Conservation (phyloP, 2,113 vertebrate genomes). For the Seriola rivoliana region DNA sequence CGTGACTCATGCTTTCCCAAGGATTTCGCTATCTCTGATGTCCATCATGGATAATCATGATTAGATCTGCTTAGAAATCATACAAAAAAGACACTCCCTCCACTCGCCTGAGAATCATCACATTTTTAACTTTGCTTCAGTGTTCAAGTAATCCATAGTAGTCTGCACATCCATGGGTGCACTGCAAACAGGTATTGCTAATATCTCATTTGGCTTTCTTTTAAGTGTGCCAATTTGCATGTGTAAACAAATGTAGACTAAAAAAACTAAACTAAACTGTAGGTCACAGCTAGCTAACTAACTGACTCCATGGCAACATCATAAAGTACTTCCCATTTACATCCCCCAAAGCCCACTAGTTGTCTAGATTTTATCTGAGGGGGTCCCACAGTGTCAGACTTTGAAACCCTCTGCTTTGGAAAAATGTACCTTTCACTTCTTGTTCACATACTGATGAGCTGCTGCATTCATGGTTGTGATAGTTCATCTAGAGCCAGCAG, state of each 20-base stretch:
- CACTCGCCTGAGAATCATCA: too few species aligned
- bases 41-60: not conserved
- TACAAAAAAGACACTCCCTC: too few species aligned
- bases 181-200: not conserved
- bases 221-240: not conserved
- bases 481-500: not conserved
- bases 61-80: too few species aligned
- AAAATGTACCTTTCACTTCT: not conserved
- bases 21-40: not conserved
- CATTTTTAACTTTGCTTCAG: not conserved
- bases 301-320: not conserved
- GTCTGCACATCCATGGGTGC: not conserved
- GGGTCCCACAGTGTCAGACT: not conserved
- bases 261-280: too few species aligned
- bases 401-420: not conserved
- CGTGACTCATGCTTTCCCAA: not conserved
- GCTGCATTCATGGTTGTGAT: slow-evolving; percentile 1
- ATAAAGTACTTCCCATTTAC: not conserved
- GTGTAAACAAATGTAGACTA: not conserved
- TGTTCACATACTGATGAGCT: slow-evolving; percentile 1
- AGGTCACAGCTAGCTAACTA: not conserved
- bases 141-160: not conserved
- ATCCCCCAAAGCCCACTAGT: not conserved
- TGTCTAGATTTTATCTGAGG: not conserved
- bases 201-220: not conserved